Evolutionary conservation across 2,888 invertebrate genomes (phyloP).

Genomic region (Acronicta aceris): DNA sequence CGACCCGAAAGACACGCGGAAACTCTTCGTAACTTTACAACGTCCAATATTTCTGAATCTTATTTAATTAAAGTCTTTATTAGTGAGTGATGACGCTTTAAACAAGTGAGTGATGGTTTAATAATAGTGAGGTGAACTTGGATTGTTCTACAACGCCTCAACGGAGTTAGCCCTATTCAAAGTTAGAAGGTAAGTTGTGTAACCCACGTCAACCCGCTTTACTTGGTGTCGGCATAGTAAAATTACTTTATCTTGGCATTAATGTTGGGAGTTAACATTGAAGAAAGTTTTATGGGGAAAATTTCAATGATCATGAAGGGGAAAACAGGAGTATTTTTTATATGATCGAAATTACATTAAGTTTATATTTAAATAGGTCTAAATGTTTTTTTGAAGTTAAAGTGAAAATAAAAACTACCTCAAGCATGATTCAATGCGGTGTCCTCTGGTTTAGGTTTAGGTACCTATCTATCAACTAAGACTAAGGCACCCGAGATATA

Average conservation of each 20-base stretch:
- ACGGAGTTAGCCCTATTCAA: constrained; percentile 47
- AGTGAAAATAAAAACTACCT: too few species aligned
- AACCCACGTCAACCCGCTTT: constrained; percentile 39
- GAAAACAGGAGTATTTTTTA: constrained; percentile 1
- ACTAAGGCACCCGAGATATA: too few species aligned
- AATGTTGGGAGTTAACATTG: constrained; percentile 22
- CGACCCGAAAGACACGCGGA: constrained; percentile 20
- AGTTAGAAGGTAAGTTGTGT: constrained; percentile 60
- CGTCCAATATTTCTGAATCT: background rate
- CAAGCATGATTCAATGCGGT: too few species aligned
- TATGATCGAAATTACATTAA: too few species aligned
- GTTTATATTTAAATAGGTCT: too few species aligned
- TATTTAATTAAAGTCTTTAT: background rate
- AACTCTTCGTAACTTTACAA: constrained; percentile 50
- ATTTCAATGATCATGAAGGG: constrained; percentile 15
- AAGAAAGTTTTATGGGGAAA: constrained; percentile 20
- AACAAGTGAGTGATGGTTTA: constrained; percentile 38
- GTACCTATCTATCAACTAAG: too few species aligned
- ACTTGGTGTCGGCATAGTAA: constrained; percentile 30
- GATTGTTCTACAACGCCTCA: constrained; percentile 34
- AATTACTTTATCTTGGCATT: constrained; percentile 23
- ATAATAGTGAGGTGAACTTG: constrained; percentile 29
- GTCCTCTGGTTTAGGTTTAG: too few species aligned
- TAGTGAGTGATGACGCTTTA: constrained; percentile 8
- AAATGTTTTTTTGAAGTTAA: too few species aligned